Base-by-base conservation (phyloP, 2,113 vertebrate genomes). In the Heterochromis multidens region DNA sequence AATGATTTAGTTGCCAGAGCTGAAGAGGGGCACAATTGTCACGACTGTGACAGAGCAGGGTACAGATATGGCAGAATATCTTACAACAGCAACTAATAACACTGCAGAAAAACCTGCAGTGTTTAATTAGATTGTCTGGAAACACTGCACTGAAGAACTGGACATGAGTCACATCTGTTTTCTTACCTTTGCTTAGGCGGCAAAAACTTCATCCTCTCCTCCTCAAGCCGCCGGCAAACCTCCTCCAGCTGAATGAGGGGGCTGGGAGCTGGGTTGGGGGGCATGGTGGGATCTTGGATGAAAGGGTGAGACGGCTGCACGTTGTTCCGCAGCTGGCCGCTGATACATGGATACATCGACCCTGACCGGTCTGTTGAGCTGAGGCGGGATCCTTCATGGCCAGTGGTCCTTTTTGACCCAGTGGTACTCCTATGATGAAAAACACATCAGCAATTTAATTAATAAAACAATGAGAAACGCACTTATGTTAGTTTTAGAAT, bases 241-340 rank as follows among this genome's bases (percentile, higher is more conserved):
- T 99, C 98, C 86, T 99, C 98, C 94, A 99, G 96, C 94, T 99
- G 98, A 14, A 97, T 99, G 84, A 99, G 96, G 3, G 98, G 98
- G 92, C 97, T 99, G 88, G 98, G 98, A 5, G 98, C 98, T 0
- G 98, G 98, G 88, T 99, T 98, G 85, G 98, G 98, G 0, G 98
- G 98, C 98, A 99, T 99, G 63, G 98, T 97, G 23, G 98, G 98
- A 84, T 99, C 98, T 91, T 99, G 98, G 88, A 99, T 97, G 95
- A 99, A 99, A 40, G 97, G 98, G 89, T 99, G 98, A 1, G 97
- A 99, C 1, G 98, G 98, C 90, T 98, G 97, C 58, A 94, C 93
- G 0, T 95, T 94, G 8, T 96, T 97, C 10, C 97, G 96, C 19
- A 96, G 94, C 81, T 97, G 97, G 11, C 96, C 91, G 1, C 95